Conservation (phyloP, 2,888 invertebrate genomes). For the Acanthosepion lycidas region DNA sequence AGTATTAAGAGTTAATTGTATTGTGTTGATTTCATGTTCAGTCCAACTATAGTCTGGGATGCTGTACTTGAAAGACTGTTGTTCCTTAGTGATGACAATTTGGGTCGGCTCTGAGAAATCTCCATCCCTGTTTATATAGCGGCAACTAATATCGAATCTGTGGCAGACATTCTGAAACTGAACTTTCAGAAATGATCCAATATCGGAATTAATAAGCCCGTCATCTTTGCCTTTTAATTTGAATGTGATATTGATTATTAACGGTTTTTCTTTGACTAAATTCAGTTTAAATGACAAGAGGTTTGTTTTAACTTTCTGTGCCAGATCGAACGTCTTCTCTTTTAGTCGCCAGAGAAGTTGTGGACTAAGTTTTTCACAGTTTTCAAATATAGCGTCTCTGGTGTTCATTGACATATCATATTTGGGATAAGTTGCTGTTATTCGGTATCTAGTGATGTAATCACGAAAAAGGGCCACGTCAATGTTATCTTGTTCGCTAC, state of each 20-base stretch:
- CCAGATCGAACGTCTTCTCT: background rate
- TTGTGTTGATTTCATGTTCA: constrained; percentile 56
- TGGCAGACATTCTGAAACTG: constrained; percentile 53
- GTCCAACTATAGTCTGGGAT: constrained; percentile 63
- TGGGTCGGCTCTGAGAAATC: constrained; percentile 50
- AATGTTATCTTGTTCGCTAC: constrained; percentile 64
- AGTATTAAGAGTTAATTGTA: constrained; percentile 52
- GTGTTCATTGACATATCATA: constrained; percentile 49
- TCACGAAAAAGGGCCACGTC: constrained; percentile 60
- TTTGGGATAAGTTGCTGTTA: constrained; percentile 59
- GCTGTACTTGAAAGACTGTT: constrained; percentile 54
- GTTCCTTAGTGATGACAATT: constrained; percentile 51
- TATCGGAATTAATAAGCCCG: constrained; percentile 61
- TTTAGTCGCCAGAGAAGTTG: background rate
- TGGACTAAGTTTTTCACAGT: background rate
- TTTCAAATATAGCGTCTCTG: background rate
- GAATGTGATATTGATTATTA: constrained; percentile 54
- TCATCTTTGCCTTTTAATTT: constrained; percentile 58
- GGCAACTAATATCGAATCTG: constrained; percentile 51
- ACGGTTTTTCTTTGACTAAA: background rate
- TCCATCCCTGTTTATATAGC: constrained; percentile 53
- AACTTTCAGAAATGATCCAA: constrained; percentile 59
- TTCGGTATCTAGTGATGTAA: constrained; percentile 52
- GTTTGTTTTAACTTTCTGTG: background rate
- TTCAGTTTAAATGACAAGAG: constrained; percentile 10